phyloP scores from a whole-genome alignment of 2,113 vertebrate species.

The Hyla sarda region DNA sequence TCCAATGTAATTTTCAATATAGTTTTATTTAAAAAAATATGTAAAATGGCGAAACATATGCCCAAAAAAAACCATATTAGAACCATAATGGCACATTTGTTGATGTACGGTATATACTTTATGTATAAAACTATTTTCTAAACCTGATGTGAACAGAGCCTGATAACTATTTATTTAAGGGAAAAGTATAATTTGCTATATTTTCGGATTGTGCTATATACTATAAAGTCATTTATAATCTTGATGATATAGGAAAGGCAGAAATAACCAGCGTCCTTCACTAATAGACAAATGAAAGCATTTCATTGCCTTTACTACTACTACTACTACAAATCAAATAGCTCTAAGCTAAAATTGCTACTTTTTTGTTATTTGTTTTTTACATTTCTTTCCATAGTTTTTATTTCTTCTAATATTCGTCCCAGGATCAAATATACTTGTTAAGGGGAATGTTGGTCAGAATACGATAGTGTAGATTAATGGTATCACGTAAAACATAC shows the following conservation, averaged over 20 bases:
- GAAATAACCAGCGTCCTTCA: neutral
- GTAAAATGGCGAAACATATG: too few relatives aligned
- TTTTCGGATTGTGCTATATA: too few relatives aligned
- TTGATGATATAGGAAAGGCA: neutral
- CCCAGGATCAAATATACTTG: neutral
- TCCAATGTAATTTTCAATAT: too few relatives aligned
- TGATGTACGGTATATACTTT: too few relatives aligned
- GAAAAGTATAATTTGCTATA: neutral
- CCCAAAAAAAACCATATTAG: neutral
- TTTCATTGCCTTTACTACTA: neutral
- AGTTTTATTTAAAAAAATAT: too few relatives aligned
- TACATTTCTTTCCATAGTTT: neutral
- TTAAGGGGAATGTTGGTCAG: neutral
- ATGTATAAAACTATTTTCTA: neutral
- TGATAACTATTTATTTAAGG: neutral
- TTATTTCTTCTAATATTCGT: neutral
- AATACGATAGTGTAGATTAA: too few relatives aligned
- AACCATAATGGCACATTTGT: neutral
- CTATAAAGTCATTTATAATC: neutral
- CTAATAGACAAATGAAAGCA: neutral
- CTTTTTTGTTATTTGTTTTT: neutral
- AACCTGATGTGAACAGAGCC: neutral
- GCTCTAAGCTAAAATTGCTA: neutral
- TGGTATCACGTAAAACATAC: neutral
- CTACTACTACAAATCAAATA: neutral